Conservation (phyloP, 2,113 vertebrate species). For the Leptobrachium ailaonicum region DNA sequence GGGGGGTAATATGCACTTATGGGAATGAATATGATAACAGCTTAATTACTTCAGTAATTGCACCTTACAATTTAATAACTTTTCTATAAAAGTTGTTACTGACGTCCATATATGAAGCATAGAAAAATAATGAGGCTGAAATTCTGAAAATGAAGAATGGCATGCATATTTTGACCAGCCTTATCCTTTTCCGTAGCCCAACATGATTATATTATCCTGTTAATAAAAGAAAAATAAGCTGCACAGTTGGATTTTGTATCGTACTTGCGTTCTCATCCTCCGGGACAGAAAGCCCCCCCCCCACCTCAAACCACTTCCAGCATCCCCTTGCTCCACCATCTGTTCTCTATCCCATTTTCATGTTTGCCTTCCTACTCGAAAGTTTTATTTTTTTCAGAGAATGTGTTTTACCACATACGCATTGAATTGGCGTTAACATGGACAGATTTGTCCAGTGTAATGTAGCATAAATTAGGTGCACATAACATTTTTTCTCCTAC, state of each 20-base stretch:
- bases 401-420: not conserved
- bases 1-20: too few species aligned
- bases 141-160: not conserved
- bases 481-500: not conserved
- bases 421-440: slow-evolving; percentile 2
- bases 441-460: not conserved
- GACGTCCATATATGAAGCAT: too few species aligned
- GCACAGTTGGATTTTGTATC: slow-evolving; percentile 39
- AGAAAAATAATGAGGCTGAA: too few species aligned
- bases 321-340: slow-evolving; percentile 50
- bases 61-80: too few species aligned
- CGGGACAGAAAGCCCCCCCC: slow-evolving; percentile 39
- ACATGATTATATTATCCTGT: slow-evolving; percentile 24
- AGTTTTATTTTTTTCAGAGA: slow-evolving; percentile 26
- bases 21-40: too few species aligned
- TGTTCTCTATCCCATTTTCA: slow-evolving; percentile 46
- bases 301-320: slow-evolving; percentile 38
- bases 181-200: slow-evolving; percentile 3
- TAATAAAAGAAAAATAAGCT: slow-evolving; percentile 37
- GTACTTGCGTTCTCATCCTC: slow-evolving; percentile 38
- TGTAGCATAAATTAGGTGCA: not conserved
- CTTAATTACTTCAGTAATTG: too few species aligned
- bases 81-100: too few species aligned
- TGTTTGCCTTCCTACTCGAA: slow-evolving; percentile 37
- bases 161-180: slow-evolving; percentile 1